Evolutionary conservation across 2,888 invertebrate genomes (phyloP).

Genomic region (Pyrgus malvae): DNA sequence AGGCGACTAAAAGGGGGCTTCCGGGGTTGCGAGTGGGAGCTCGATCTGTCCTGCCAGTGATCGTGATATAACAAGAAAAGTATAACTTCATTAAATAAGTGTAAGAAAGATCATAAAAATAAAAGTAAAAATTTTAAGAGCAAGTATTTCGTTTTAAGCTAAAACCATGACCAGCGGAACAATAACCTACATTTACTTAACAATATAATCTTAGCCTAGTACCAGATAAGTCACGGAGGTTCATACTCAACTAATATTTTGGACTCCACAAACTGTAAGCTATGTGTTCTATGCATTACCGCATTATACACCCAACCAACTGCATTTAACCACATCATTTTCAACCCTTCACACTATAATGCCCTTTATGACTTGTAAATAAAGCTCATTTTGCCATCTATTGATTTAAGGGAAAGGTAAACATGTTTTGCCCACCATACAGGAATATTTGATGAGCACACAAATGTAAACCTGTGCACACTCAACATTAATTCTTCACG

Average conservation of each 20-base stretch:
- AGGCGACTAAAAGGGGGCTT: too few species aligned
- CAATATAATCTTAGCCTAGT: constrained; percentile 11
- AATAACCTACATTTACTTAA: constrained; percentile 10
- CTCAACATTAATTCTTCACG: constrained; percentile 59
- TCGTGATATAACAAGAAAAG: too few species aligned
- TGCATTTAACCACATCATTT: constrained; percentile 9
- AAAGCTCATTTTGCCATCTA: constrained; percentile 14
- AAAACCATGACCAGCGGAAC: too few species aligned
- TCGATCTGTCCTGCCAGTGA: too few species aligned
- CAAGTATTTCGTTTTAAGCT: too few species aligned
- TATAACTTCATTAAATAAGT: too few species aligned
- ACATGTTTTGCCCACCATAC: constrained; percentile 29
- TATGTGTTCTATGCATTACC: constrained; percentile 44
- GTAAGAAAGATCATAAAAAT: too few species aligned
- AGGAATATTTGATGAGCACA: constrained; percentile 50
- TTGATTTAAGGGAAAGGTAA: neutral
- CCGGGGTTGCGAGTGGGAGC: too few species aligned
- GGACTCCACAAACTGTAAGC: constrained; percentile 10
- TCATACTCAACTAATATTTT: constrained; percentile 21
- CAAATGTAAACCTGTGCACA: constrained; percentile 52
- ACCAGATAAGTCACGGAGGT: constrained; percentile 21
- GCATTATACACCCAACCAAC: constrained; percentile 29
- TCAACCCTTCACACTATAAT: constrained; percentile 15
- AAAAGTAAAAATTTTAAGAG: too few species aligned
- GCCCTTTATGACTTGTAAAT: neutral